Evolutionary conservation across 2,888 invertebrate species (phyloP), one percentile per base, ranked within the genome.

Genomic region (Lepidochitona cinerea): DNA sequence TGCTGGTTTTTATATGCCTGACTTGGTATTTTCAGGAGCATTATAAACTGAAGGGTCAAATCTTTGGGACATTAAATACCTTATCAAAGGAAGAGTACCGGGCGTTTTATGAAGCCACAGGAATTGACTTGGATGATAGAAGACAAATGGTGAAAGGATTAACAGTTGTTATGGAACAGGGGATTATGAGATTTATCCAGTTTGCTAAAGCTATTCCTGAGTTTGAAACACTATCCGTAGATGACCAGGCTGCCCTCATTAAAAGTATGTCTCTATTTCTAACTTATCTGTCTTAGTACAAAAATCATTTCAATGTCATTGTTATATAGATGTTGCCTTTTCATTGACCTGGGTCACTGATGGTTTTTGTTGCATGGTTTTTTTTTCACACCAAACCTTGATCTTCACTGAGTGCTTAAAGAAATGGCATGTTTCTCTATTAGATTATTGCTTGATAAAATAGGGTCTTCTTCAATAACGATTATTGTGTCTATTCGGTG

Each of bases 121-220:
- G 89, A 0, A 85, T 89, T 33, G 89, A 89, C 70, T 72, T 89
- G 1, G 89, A 89, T 70, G 85, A 87, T 9, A 72, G 89, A n/a
- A 77, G 81, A 35, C 82, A 83, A 33, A 72, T 85, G 77, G 77
- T 88, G 72, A 74, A 79, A 18, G 75, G 79, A 32, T 83, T 84
- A 70, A 80, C 86, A 18, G 77, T 79, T 0, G 83, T 84, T 65
- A 81, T 88, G 70, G 89, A 89, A 68, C 79, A 80, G 14, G 85
- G 83, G 35, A 83, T 89, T 37, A 82, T 83, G 41, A 81, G 83
- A 33, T 85, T 85, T 74, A 87, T 89, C 23, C 70, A 78, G 52
- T 89, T 88, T 75, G 88, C 87, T 18, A 89, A 89, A 74, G 75
- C 81, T 18, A 75, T 89, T 41, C 89, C 89, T 14, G 89, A 88